Evolutionary conservation across 2,888 invertebrate species (phyloP).

Genomic region (Apoderus coryli): DNA sequence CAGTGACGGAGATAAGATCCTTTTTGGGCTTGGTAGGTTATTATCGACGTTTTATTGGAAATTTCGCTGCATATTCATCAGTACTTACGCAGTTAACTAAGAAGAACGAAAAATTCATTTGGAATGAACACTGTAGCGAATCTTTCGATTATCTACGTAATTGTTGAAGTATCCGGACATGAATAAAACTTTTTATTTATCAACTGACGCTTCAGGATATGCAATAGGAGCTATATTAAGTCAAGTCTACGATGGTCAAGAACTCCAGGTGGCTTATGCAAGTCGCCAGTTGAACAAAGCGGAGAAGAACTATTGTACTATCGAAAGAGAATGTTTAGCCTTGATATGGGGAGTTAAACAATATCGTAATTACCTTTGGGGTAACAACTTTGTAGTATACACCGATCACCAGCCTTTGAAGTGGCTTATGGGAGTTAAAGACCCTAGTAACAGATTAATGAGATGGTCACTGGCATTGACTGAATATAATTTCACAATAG

Average conservation of each 20-base stretch:
- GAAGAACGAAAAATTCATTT: slow-evolving; percentile 10
- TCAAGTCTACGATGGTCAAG: slow-evolving; percentile 15
- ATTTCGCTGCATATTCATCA: too few species aligned
- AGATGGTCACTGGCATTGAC: slow-evolving; percentile 14
- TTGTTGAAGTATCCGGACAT: slow-evolving; percentile 17
- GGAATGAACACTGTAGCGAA: slow-evolving; percentile 8
- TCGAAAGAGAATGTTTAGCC: slow-evolving; percentile 15
- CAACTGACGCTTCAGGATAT: too few species aligned
- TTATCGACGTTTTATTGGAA: slow-evolving; percentile 12
- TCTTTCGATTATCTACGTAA: slow-evolving; percentile 12
- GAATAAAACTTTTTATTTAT: slow-evolving; percentile 13
- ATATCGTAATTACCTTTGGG: slow-evolving; percentile 14
- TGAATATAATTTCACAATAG: slow-evolving; percentile 14
- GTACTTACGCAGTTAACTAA: too few species aligned
- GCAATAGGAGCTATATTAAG: slow-evolving; percentile 19
- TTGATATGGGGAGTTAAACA: too few species aligned
- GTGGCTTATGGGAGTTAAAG: slow-evolving; percentile 13
- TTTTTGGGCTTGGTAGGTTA: slow-evolving; percentile 18
- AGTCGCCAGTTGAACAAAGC: slow-evolving; percentile 14
- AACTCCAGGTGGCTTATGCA: slow-evolving; percentile 14
- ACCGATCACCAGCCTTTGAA: slow-evolving; percentile 16
- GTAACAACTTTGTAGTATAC: slow-evolving; percentile 11
- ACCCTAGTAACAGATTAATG: slow-evolving; percentile 13
- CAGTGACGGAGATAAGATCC: slow-evolving; percentile 11
- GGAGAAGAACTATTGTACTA: slow-evolving; percentile 14